A percentile compares a stretch with the other conserved stretches of the same genome.
Conservation (phyloP, 2,797 vertebrate species). For the Dryobates pubescens region DNA sequence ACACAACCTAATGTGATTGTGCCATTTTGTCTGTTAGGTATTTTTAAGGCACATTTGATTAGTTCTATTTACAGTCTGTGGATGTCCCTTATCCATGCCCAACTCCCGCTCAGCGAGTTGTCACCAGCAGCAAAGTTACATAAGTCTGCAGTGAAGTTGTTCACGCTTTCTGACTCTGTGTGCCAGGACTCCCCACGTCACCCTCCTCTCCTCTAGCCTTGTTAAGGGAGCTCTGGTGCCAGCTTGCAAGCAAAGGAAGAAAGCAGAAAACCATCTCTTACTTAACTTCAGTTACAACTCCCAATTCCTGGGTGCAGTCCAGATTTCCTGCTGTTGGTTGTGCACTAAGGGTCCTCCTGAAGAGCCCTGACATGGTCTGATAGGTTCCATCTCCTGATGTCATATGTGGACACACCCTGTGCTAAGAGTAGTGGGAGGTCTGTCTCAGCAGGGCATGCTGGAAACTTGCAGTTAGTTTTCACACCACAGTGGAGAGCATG, state of each 20-base stretch:
- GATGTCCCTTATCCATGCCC: neutral
- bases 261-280: neutral
- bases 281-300: neutral
- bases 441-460: accelerated
- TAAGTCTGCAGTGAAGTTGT: conserved; percentile 28
- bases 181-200: neutral
- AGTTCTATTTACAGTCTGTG: neutral
- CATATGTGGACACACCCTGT: accelerated
- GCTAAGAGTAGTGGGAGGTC: neutral
- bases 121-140: neutral
- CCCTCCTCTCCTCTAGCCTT: neutral
- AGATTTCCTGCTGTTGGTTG: neutral
- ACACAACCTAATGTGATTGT: neutral
- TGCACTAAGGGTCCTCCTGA: neutral
- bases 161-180: neutral
- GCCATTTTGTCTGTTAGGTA: neutral
- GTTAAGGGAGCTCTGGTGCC: neutral
- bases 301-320: neutral
- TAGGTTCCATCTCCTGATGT: neutral
- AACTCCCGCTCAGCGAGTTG: neutral
- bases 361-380: neutral
- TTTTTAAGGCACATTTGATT: conserved; percentile 18
- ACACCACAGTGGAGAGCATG: accelerated
- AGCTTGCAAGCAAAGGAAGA: neutral
- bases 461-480: neutral